Evolutionary conservation across 1,140 invertebrate genomes (phyloP).

Genomic region (Bombus confusus): DNA sequence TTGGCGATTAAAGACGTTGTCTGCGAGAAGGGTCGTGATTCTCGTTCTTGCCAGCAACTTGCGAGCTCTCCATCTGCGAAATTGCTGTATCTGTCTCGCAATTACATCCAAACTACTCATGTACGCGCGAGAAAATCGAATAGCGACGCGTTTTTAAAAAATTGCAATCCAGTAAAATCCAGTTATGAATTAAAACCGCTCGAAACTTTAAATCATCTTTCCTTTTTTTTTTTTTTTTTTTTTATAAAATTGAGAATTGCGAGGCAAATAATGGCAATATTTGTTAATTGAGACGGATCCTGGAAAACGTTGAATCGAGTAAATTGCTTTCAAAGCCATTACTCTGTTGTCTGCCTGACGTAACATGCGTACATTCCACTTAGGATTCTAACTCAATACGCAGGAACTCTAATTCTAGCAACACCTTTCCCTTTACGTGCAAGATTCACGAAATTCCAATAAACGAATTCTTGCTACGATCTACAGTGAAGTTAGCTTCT

Average conservation of each 20-base stretch:
- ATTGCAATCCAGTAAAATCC: neutral
- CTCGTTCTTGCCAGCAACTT: neutral
- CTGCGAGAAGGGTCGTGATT: neutral
- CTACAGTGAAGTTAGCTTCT: neutral
- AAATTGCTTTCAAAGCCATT: no score
- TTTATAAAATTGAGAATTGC: neutral
- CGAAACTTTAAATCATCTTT: neutral
- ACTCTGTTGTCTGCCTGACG: no score
- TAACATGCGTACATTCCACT: no score
- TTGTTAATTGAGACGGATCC: neutral
- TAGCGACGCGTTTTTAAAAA: neutral
- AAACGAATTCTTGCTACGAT: neutral
- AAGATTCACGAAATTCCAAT: neutral
- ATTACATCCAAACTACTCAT: neutral
- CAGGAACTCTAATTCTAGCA: no score
- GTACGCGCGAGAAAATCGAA: neutral
- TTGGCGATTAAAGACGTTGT: slow-evolving; percentile 24
- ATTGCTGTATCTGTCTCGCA: slow-evolving; percentile 18
- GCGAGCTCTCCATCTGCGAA: neutral
- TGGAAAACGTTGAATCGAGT: no score
- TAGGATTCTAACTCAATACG: no score
- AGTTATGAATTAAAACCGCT: neutral
- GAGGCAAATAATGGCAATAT: neutral
- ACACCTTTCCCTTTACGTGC: neutral
- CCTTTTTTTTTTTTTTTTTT: neutral